Conservation (phyloP, 2,113 vertebrate species). For the Sapajus apella region DNA sequence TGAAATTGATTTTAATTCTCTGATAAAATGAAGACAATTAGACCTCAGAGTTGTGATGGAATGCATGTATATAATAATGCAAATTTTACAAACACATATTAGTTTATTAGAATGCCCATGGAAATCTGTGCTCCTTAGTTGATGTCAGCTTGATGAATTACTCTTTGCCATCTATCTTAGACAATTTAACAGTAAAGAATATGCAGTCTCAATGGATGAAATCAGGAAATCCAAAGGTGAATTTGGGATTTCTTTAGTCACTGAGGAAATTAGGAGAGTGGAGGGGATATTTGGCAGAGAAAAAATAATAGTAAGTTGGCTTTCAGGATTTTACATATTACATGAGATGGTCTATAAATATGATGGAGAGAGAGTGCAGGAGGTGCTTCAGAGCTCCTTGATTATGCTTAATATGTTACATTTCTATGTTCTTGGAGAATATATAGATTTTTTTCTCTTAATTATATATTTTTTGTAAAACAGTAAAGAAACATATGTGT, state of each 20-base stretch:
- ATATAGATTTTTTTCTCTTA: neutral
- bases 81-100: neutral
- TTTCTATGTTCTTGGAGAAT: neutral
- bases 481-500: neutral
- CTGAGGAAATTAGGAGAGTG: conserved; percentile 12
- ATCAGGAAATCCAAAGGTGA: neutral
- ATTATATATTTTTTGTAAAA: neutral
- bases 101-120: neutral
- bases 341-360: neutral
- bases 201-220: neutral
- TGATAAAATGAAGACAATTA: neutral
- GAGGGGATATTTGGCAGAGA: neutral
- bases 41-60: neutral
- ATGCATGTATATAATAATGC: neutral
- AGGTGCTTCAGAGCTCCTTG: neutral
- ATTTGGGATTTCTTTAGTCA: neutral
- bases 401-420: neutral
- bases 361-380: neutral
- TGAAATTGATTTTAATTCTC: neutral
- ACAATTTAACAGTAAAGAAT: neutral
- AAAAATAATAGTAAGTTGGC: neutral
- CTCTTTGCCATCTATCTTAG: neutral
- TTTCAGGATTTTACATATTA: conserved; percentile 29
- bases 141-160: neutral
- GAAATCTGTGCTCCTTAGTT: neutral